phyloP scores from a whole-genome alignment of 2,888 invertebrate genomes.

The Dasysyrphus albostriatus region DNA sequence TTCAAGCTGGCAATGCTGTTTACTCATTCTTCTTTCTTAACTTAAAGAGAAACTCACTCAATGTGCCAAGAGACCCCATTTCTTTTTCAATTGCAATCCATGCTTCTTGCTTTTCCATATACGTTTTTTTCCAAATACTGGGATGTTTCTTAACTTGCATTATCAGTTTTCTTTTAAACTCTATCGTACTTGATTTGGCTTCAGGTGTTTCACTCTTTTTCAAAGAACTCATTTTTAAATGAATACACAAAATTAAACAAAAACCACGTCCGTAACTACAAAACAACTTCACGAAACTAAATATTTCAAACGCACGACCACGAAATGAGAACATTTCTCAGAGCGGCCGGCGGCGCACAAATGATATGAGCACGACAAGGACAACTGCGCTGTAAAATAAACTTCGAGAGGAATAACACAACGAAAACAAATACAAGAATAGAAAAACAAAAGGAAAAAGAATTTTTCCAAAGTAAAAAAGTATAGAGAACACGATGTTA shows the following conservation, averaged over 20 bases:
- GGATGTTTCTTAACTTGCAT: constrained; percentile 17
- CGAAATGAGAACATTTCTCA: not conserved
- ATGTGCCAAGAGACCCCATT: too few species aligned
- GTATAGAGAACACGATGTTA: not conserved
- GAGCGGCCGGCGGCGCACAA: not conserved
- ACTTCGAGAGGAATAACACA: not conserved
- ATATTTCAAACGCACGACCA: constrained; percentile 11
- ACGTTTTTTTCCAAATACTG: constrained; percentile 2
- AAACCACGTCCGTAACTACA: not conserved
- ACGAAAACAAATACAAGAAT: not conserved
- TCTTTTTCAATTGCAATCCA: too few species aligned
- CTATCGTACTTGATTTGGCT: not conserved
- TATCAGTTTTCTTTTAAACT: constrained; percentile 22
- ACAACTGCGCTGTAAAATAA: constrained; percentile 5
- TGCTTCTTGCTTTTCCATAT: not conserved
- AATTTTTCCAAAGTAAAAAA: not conserved
- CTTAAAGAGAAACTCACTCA: too few species aligned
- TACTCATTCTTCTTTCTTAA: too few species aligned
- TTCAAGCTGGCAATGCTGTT: not conserved
- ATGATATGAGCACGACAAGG: not conserved
- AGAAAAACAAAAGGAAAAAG: not conserved
- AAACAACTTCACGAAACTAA: constrained; percentile 41
- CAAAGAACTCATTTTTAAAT: not conserved
- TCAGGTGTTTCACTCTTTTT: not conserved
- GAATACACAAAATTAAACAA: not conserved